Evolutionary conservation across 2,797 vertebrate genomes (phyloP), one percentile per base, ranked within the genome.

Genomic region (Halcyon smyrnensis): DNA sequence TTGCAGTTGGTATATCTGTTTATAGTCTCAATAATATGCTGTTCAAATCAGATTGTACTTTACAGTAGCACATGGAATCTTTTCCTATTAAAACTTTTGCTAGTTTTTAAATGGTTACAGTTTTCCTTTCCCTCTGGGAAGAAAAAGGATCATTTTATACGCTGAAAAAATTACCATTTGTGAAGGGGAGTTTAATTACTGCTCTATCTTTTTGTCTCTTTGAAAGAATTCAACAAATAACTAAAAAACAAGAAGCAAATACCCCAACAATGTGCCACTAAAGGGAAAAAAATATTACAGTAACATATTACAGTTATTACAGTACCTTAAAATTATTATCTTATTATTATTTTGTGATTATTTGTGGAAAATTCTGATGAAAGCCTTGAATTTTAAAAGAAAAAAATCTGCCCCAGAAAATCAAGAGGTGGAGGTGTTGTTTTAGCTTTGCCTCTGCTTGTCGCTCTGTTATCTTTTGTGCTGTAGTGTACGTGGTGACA

Each of bases 1-100:
- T 96, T 96, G 87, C 95, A 95, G 92, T 85, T 96, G 89, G 82
- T 87, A 87, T 96, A 96, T 97, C 90, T 97, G 73, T 97, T 97
- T 79, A 69, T 96, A 93, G 84, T 93, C 89, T 96, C 64, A 69
- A 28, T 96, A 96, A 51, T 64, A 37, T 30, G 56, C 67, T 91
- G 45, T 76, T 95, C 37, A 32, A 54, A 41, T 63, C 51, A 69
- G 28, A 86, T 56, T 90, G 37, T 80, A 46, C 53, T 93, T 77
- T 90, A 86, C 59, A 53, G 32, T 87, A 89, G 90, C 54, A 65
- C 69, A 81, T 36, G 28, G 32, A 89, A 32, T 57, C 19, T 46
- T 89, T 82, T 71, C n/a, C 46, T 87, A 16, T 83, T 63, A 89
- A 68, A 96, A 95, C 39, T 85, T 96, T 59, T 90, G 21, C 32